Evolutionary conservation across 2,113 vertebrate species (phyloP).

Genomic region (Eonycteris spelaea): DNA sequence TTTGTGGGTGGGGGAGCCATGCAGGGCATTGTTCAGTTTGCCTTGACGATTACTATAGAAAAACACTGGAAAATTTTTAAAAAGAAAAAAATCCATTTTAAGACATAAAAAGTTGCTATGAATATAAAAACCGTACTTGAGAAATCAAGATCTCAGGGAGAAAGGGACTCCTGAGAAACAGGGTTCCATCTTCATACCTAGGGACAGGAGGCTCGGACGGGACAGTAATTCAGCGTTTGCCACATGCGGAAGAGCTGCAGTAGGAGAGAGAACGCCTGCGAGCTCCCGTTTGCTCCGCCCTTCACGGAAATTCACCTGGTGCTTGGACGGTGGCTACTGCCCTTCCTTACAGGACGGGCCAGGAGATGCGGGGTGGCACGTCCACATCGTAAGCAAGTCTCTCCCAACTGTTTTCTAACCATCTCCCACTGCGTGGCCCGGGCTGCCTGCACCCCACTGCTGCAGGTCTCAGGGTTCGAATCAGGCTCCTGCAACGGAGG

Average conservation of each 20-base stretch:
- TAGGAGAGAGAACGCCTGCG: fast-evolving
- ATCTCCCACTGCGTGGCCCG: fast-evolving
- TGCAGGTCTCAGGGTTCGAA: background rate
- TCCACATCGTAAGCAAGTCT: fast-evolving
- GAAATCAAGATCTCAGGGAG: background rate
- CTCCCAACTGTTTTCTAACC: background rate
- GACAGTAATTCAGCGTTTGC: background rate
- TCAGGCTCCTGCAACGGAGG: background rate
- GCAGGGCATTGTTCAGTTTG: background rate
- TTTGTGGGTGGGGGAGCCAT: background rate
- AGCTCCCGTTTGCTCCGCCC: fast-evolving
- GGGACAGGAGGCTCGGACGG: too few relatives aligned
- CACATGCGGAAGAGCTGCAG: background rate
- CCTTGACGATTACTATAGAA: background rate
- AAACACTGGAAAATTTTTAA: background rate
- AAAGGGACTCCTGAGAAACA: background rate
- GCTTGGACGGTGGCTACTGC: background rate
- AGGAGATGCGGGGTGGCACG: background rate
- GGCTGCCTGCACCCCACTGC: fast-evolving
- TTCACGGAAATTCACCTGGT: background rate
- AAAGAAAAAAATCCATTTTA: background rate
- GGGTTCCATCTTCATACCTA: background rate
- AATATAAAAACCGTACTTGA: background rate
- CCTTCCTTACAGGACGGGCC: background rate
- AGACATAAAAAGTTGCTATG: background rate